Evolutionary conservation across 2,113 vertebrate genomes (phyloP), one percentile per base, ranked within the genome.

Genomic region (Vulpes vulpes): DNA sequence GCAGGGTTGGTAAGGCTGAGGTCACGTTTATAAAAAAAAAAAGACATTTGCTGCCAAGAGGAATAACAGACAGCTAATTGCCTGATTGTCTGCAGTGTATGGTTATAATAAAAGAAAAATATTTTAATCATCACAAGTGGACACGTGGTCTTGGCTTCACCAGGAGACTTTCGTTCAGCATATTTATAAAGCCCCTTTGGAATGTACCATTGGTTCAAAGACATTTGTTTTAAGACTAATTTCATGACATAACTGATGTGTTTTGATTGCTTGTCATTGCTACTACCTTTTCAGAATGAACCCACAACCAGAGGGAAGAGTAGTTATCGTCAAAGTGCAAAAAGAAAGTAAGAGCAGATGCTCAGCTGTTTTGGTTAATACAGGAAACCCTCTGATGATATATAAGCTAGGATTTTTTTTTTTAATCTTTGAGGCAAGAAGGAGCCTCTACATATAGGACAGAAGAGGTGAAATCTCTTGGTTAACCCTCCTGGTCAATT

Each of bases 281-380:
- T 76, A 8, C 62, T 65, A 3, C 65, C 35, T 53, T 53, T 76
- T 64, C 43, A 38, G 81, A 74, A 32, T 22, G 65, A 62, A 19
- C 0, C 2, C 7, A 1, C 32, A 12, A 23, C 11, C 1, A 1
- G 57, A 74, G 38, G 49, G 16, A 22, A 73, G 38, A 25, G 19
- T 25, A 60, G 65, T 83, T 83, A n/a, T 9, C 0, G 2, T 67
- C 64, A n/a, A 71, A 82, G 57, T 53, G 22, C 22, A 49, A 60
- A 53, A 38, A 64, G 43, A 15, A 51, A 71, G n/a, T 30, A 59
- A 25, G 43, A 82, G 49, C 12, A 32, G 73, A 67, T 14, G 43
- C 15, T 67, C 76, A 67, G 79, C 55, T 83, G 71, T 83, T 73
- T 19, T 10, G 11, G n/a, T 59, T 71, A 71, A 60, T 20, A 43